phyloP scores from a whole-genome alignment of 2,113 vertebrate genomes.

The Thalassarche chlororhynchos region DNA sequence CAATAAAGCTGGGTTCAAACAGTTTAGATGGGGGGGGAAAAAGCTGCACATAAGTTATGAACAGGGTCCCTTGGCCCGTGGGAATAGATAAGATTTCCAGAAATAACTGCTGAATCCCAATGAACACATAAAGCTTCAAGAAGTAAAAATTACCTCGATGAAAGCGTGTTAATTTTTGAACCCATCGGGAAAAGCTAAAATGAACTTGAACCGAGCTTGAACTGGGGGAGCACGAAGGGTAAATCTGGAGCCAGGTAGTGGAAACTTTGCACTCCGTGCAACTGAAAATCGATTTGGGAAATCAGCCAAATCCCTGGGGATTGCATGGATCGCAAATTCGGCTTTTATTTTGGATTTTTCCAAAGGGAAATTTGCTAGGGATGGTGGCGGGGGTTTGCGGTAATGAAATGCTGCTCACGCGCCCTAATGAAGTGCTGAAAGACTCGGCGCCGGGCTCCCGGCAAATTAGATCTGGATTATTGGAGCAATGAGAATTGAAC shows the following conservation, averaged over 20 bases:
- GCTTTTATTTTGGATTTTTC: background rate
- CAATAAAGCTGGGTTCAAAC: fast-evolving
- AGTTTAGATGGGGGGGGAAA: no score
- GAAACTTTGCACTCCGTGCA: fast-evolving
- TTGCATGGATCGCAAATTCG: fast-evolving
- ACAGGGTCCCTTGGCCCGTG: fast-evolving
- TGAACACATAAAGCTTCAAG: background rate
- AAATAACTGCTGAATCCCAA: background rate
- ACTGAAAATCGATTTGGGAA: fast-evolving
- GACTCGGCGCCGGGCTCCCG: background rate
- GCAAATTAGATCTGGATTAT: slow-evolving; percentile 65
- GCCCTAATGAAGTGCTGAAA: slow-evolving; percentile 48
- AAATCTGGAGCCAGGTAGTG: fast-evolving
- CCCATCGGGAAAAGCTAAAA: background rate
- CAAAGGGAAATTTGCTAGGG: background rate
- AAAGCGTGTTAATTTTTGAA: background rate
- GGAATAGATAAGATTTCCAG: background rate
- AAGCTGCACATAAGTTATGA: fast-evolving
- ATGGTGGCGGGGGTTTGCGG: background rate
- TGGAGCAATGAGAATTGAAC: slow-evolving; percentile 53
- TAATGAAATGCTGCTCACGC: slow-evolving; percentile 62
- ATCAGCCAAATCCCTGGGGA: background rate
- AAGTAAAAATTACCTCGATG: fast-evolving
- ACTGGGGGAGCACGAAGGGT: fast-evolving
- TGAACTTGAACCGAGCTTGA: fast-evolving